Conservation (phyloP, 2,113 vertebrate species). For the Gymnobelideus leadbeateri region DNA sequence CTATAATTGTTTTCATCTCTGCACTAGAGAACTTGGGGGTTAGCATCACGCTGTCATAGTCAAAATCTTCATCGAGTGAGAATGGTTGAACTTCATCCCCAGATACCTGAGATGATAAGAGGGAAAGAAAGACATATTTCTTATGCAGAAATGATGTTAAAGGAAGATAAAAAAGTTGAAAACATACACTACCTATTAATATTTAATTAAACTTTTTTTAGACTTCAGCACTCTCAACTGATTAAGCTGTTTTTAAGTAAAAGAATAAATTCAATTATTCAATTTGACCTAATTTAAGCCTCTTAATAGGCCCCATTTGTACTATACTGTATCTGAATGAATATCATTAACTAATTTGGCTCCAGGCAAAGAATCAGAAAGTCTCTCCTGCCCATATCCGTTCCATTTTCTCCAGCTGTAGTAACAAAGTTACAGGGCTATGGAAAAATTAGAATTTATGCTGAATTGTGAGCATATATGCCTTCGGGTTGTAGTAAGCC, state of each 20-base stretch:
- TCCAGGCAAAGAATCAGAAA: slow-evolving; percentile 79
- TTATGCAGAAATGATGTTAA: slow-evolving; percentile 71
- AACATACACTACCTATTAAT: slow-evolving; percentile 82
- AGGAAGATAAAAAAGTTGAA: slow-evolving; percentile 70
- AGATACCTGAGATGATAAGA: slow-evolving; percentile 71
- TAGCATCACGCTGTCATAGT: slow-evolving; percentile 85
- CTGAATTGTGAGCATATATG: slow-evolving; percentile 69
- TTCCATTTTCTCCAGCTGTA: slow-evolving; percentile 69
- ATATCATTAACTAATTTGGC: slow-evolving; percentile 84
- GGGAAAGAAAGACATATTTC: slow-evolving; percentile 57
- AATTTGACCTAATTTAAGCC: slow-evolving; percentile 85
- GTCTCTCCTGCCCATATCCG: slow-evolving; percentile 68
- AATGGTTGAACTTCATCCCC: slow-evolving; percentile 85
- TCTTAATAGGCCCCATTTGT: slow-evolving; percentile 84
- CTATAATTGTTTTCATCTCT: slow-evolving; percentile 74
- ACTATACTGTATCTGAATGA: slow-evolving; percentile 78
- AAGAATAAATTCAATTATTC: slow-evolving; percentile 86
- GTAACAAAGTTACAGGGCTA: slow-evolving; percentile 38
- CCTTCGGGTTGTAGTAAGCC: slow-evolving; percentile 49
- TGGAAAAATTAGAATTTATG: slow-evolving; percentile 50
- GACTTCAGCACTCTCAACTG: slow-evolving; percentile 79
- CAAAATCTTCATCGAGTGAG: slow-evolving; percentile 86
- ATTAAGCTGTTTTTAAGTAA: slow-evolving; percentile 88
- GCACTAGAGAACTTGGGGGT: slow-evolving; percentile 83
- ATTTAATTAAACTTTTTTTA: slow-evolving; percentile 85